Conservation (phyloP, 2,113 vertebrate species). For the Chelonoidis abingdonii region DNA sequence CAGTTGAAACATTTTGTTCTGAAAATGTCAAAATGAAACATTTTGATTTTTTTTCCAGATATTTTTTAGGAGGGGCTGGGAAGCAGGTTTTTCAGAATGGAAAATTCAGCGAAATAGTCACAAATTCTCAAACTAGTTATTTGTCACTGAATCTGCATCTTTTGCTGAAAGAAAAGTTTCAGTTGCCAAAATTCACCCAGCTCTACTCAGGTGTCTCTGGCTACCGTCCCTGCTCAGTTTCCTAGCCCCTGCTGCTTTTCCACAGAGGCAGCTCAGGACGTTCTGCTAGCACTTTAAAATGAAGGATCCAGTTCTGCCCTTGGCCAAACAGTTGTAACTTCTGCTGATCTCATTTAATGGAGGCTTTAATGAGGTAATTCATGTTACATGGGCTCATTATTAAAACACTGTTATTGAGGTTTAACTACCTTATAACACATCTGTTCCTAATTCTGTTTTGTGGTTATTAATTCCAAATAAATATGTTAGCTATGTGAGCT, state of each 20-base stretch:
- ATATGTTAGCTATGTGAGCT: background rate
- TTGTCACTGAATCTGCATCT: background rate
- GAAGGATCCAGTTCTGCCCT: background rate
- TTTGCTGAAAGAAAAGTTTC: background rate
- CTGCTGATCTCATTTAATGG: background rate
- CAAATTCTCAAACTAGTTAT: background rate
- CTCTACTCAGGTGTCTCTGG: background rate
- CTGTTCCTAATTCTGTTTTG: background rate
- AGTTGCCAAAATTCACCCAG: background rate
- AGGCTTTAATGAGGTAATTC: background rate
- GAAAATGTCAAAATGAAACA: background rate
- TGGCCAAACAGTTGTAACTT: background rate
- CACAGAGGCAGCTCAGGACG: background rate
- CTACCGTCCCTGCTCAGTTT: background rate
- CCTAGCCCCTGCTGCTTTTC: background rate
- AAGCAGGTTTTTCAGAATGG: background rate
- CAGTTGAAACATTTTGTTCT: background rate
- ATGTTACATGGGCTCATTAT: background rate
- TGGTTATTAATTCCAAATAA: accelerated
- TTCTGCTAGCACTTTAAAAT: background rate
- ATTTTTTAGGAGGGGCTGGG: background rate
- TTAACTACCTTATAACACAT: background rate
- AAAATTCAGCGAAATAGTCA: background rate
- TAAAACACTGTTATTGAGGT: background rate
- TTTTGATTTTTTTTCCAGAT: background rate